These are phyloP conservation scores for Dasypolia templi DNA, from an alignment of 2,888 invertebrate genomes.

Conservation along the genomic window DNA sequence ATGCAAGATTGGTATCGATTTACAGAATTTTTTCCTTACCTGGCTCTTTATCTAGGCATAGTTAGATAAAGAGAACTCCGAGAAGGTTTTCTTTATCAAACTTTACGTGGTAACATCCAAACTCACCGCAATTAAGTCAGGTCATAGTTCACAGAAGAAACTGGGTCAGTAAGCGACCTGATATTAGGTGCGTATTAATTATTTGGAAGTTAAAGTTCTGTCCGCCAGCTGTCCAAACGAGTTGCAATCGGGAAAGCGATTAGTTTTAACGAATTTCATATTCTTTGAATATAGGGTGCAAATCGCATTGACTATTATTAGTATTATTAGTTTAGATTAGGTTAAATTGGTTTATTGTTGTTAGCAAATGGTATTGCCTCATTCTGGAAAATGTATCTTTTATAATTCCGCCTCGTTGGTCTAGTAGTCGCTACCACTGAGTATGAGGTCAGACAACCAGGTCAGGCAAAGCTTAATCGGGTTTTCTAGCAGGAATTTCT, in stretches of 20 bases:
- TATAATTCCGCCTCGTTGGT: neutral
- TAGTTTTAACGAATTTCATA: conserved; percentile 23
- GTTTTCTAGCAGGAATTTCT: neutral
- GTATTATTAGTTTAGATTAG: neutral
- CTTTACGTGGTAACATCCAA: conserved; percentile 15
- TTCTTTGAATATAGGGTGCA: neutral
- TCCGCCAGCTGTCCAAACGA: conserved; percentile 16
- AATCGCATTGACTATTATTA: conserved; percentile 16
- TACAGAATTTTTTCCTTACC: neutral
- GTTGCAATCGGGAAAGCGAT: conserved; percentile 26
- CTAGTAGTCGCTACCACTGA: neutral
- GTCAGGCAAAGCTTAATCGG: neutral
- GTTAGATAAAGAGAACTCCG: neutral
- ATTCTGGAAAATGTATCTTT: neutral
- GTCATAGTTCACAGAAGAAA: conserved; percentile 24
- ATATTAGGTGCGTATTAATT: conserved; percentile 38
- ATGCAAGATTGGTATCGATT: too few species aligned
- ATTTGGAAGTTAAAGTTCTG: conserved; percentile 19
- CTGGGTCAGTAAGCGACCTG: conserved; percentile 36
- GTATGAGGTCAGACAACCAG: neutral
- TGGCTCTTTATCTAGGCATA: neutral
- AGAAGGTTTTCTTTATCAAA: conserved; percentile 11
- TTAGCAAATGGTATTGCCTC: neutral
- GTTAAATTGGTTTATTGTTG: too few species aligned
- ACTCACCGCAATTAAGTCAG: conserved; percentile 16